Conservation (phyloP, 37 sponge, comb jelly and placozoan species). For the Spongilla lacustris region DNA sequence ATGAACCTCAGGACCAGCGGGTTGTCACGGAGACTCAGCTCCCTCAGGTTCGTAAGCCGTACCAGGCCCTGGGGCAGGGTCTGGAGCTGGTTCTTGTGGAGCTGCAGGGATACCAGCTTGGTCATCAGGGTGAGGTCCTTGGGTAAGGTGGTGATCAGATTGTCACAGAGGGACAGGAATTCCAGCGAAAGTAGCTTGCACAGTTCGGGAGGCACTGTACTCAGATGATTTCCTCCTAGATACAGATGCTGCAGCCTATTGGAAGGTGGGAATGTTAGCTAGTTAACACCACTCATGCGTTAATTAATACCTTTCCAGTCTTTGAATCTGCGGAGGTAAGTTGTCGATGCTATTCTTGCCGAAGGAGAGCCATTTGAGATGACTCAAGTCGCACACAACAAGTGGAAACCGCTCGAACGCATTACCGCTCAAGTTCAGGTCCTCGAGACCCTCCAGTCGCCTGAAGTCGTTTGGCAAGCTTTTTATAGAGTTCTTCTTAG, state of each 20-base stretch:
- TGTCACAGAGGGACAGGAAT: slow-evolving; percentile 70
- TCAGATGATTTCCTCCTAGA: slow-evolving; percentile 84
- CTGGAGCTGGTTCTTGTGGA: slow-evolving; percentile 83
- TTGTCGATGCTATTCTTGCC: slow-evolving; percentile 53
- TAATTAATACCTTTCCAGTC: slow-evolving; percentile 42
- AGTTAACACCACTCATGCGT: not conserved
- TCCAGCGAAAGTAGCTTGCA: slow-evolving; percentile 57
- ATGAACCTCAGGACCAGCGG: slow-evolving; percentile 84
- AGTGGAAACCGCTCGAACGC: slow-evolving; percentile 68
- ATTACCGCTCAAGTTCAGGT: slow-evolving; percentile 78
- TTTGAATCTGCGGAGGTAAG: slow-evolving; percentile 49
- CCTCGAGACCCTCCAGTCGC: slow-evolving; percentile 16
- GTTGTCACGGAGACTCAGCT: slow-evolving; percentile 85
- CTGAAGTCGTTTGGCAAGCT: slow-evolving; percentile 61
- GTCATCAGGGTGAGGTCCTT: slow-evolving; percentile 54
- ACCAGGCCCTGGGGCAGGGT: slow-evolving; percentile 76
- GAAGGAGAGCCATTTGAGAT: slow-evolving; percentile 46
- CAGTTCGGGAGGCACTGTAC: slow-evolving; percentile 64
- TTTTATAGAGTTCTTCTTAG: slow-evolving; percentile 49
- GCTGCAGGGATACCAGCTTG: slow-evolving; percentile 65
- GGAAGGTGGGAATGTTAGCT: not conserved
- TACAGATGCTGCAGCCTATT: slow-evolving; percentile 73
- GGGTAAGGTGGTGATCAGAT: slow-evolving; percentile 68
- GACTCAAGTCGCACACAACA: slow-evolving; percentile 26
- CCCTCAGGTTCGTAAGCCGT: slow-evolving; percentile 64